Base-by-base conservation (phyloP, 2,797 vertebrate genomes). In the Acipenser ruthenus region DNA sequence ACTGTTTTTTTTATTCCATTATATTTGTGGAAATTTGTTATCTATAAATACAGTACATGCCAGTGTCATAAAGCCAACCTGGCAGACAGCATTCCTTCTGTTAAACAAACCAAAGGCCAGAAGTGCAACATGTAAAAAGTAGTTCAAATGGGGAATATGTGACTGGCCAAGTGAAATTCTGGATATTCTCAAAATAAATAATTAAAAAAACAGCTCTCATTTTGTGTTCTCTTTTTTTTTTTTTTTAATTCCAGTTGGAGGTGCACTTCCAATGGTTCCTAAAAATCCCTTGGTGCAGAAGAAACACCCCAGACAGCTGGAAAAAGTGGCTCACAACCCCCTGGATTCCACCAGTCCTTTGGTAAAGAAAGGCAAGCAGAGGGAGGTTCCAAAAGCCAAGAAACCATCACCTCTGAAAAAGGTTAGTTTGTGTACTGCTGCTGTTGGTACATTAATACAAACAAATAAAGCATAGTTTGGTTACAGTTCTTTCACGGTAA, bases 341-440 rank as follows among this genome's bases (percentile, higher is more conserved):
- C 73, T 99, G 83, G 97, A 99, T 82, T 99, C 97, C 68, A 99
- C 94, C 0, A 89, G 93, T 69, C 97, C 96, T 11, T 82, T 96
- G 78, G 88, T 94, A 68, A 99, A 99, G 83, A 98, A 97, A 72
- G 97, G 97, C 66, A 99, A 99, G 69, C 95, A 98, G 78, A 91
- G 96, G 77, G 96, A 98, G 78, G 89, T 95, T 8, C 97, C 97
- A 65, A 99, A 95, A 84, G 89, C 91, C 68, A 98, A 97, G 86
- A 98, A 97, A 78, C 95, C 95, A 37, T 96, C 95, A 3, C 89
- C 95, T 11, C 86, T 99, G 12, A 99, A 98, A 81, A 96, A 93
- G 90, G 97, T 92, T n/a, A 67, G 76, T 68, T 58, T 10, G 6
- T 55, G 23, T 37, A 37, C 23, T 37, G 23, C 23, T 37, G 2